A percentile compares a stretch with the other conserved stretches of the same genome.
Conservation (phyloP, 2,797 vertebrate species). For the Avahi laniger region DNA sequence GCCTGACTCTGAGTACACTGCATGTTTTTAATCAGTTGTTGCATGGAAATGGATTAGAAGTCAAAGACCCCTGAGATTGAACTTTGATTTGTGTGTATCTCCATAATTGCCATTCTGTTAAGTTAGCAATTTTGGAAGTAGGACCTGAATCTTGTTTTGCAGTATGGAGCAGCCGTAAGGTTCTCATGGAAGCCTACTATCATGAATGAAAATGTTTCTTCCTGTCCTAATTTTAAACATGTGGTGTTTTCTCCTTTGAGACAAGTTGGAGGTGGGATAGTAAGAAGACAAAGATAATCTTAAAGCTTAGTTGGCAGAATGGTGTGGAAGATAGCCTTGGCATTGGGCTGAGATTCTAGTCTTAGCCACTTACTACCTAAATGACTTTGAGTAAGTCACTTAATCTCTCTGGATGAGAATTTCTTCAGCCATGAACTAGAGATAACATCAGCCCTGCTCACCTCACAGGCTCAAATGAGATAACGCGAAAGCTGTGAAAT, state of each 20-base stretch:
- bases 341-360: not conserved
- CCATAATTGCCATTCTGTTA: not conserved
- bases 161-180: not conserved
- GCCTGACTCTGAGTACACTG: not conserved
- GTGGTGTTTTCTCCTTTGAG: not conserved
- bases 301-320: not conserved
- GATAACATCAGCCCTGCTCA: not conserved
- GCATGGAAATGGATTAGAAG: not conserved
- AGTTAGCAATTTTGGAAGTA: not conserved
- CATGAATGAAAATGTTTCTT: not conserved
- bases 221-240: not conserved
- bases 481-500: not conserved
- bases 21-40: not conserved
- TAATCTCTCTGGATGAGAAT: not conserved
- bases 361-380: not conserved
- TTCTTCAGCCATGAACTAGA: slow-evolving; percentile 15
- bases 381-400: not conserved
- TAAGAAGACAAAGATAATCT: not conserved
- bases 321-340: not conserved
- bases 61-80: not conserved
- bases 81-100: not conserved
- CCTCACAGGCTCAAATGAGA: not conserved
- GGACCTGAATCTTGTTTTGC: not conserved
- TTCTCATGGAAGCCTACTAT: not conserved
- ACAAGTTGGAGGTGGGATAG: not conserved